Percentiles rank a stretch among this genome's conserved stretches.
Conservation (phyloP, 2,888 invertebrate genomes). For the Cordilura impudica region DNA sequence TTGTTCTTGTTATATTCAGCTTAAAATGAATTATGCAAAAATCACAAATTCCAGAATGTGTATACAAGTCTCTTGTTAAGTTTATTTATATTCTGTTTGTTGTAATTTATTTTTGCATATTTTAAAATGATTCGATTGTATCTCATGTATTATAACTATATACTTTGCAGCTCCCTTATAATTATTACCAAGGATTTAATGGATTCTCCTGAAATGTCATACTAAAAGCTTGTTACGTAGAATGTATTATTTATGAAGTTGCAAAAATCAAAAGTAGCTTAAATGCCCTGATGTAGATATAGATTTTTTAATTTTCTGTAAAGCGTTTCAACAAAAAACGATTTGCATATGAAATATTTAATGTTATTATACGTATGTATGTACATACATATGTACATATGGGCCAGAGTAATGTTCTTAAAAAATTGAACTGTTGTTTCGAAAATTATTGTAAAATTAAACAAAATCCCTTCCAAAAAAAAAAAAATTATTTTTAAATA, state of each 20-base stretch:
- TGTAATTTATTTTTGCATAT: conserved; percentile 53
- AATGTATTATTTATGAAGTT: conserved; percentile 46
- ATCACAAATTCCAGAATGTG: conserved; percentile 31
- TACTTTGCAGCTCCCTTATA: not conserved
- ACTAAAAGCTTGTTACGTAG: conserved; percentile 46
- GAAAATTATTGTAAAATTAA: no score
- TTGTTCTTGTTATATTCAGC: not conserved
- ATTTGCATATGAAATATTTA: not conserved
- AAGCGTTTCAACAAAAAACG: not conserved
- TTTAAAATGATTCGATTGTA: conserved; percentile 40
- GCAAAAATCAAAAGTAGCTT: not conserved
- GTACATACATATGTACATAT: not conserved
- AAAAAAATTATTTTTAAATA: no score
- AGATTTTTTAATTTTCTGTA: not conserved
- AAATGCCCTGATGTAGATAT: not conserved
- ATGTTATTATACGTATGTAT: not conserved
- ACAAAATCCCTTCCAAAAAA: no score
- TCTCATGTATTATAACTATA: not conserved
- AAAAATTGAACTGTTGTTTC: no score
- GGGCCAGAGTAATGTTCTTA: no score
- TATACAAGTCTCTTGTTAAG: not conserved
- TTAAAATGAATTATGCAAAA: conserved; percentile 53
- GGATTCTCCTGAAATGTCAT: conserved; percentile 45
- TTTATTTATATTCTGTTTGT: conserved; percentile 19
- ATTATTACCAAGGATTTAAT: conserved; percentile 39